Evolutionary conservation across 2,113 vertebrate species (phyloP).

Genomic region (Crocuta crocuta): DNA sequence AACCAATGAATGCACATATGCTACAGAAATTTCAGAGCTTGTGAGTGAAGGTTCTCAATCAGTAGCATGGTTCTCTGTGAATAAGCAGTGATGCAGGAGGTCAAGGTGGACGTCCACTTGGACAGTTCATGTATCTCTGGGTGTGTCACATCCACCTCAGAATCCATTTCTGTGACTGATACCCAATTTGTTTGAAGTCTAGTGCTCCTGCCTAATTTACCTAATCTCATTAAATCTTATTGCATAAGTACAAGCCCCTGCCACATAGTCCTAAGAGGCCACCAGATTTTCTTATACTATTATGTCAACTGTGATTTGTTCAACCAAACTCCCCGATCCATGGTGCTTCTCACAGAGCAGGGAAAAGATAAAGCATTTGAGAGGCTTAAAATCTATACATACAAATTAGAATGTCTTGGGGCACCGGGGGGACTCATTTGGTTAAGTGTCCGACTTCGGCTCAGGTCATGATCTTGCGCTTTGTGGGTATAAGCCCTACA

Average conservation of each 20-base stretch:
- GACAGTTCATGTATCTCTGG: not conserved
- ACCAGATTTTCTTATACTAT: not conserved
- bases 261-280: not conserved
- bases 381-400: not conserved
- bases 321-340: not conserved
- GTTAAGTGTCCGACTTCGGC: too few species aligned
- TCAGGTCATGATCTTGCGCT: too few species aligned
- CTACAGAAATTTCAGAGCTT: not conserved
- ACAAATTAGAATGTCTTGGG: not conserved
- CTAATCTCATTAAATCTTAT: not conserved
- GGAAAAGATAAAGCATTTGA: not conserved
- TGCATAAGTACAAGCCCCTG: not conserved
- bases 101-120: not conserved
- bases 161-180: not conserved
- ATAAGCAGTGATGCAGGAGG: not conserved
- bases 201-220: not conserved
- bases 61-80: not conserved
- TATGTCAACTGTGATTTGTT: not conserved
- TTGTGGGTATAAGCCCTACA: too few species aligned
- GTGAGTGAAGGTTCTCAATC: not conserved
- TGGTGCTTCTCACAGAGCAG: not conserved
- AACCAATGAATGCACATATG: not conserved
- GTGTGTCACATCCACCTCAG: not conserved
- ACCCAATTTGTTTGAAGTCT: not conserved
- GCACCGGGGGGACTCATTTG: too few species aligned